phyloP scores from a whole-genome alignment of 2,888 invertebrate species.

The Silvanus unidentatus region DNA sequence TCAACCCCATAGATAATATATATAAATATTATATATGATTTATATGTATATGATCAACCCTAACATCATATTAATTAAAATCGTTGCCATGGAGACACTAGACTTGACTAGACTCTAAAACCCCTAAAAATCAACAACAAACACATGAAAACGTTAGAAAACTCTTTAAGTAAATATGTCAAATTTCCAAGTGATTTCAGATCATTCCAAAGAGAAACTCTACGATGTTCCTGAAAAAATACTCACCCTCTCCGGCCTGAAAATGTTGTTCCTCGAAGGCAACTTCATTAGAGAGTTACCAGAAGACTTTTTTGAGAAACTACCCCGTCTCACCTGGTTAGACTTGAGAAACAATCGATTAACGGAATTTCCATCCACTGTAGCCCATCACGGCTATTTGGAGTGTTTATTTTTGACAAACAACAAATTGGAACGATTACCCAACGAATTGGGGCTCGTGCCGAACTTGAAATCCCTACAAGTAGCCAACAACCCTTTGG shows the following conservation, averaged over 20 bases:
- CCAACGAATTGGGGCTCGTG: constrained; percentile 54
- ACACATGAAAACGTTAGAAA: no score
- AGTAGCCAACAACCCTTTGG: constrained; percentile 56
- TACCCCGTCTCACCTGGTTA: constrained; percentile 57
- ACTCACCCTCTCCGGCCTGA: constrained; percentile 37
- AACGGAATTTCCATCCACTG: constrained; percentile 50
- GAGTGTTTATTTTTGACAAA: constrained; percentile 60
- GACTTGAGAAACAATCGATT: constrained; percentile 60
- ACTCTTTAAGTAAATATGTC: no score
- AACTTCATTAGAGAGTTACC: constrained; percentile 53
- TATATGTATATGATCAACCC: no score
- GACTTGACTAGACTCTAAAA: no score
- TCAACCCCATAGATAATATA: no score
- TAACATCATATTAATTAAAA: no score
- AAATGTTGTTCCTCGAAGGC: constrained; percentile 53
- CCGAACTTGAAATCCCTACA: constrained; percentile 57
- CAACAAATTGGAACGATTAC: constrained; percentile 55
- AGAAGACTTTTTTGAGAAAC: constrained; percentile 52
- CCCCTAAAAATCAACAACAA: no score
- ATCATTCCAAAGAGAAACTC: constrained; percentile 38
- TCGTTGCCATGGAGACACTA: no score
- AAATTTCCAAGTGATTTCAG: constrained; percentile 39
- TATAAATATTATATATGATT: no score
- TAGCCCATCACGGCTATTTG: constrained; percentile 53
- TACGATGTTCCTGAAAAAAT: constrained; percentile 34